Evolutionary conservation across 2,797 vertebrate species (phyloP), one percentile per base, ranked within the genome.

Genomic region (Caiman crocodilus): DNA sequence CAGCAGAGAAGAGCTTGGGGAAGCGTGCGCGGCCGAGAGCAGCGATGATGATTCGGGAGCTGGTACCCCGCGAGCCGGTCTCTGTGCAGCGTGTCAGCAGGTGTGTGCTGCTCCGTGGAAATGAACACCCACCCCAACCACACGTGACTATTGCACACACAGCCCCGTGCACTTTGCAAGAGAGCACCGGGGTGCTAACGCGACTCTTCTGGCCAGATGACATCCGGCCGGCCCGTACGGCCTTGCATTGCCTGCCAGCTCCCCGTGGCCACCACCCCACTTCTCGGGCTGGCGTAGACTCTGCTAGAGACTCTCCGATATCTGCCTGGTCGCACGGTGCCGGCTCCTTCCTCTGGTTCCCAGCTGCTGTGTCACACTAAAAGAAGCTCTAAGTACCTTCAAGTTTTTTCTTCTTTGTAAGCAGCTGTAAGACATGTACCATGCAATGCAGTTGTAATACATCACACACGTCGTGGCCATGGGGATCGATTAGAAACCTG

Each of bases 31-130:
- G 5, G 67, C 11, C 2, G 26, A 26, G 21, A 26, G 6, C 6
- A 42, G 76, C 10, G 21, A 58, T 2, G 56, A 1, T 5, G 58
- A 59, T 58, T 2, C 35, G 21, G 50, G 80, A n/a, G 77, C 50
- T 13, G 74, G 58, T 60, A 7, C 7, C 0, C 4, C 61, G 4
- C 80, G 84, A 20, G 1, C 4, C 28, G 0, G 0, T 18, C 42
- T 1, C 63, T 2, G 0, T 1, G 26, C 0, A 1, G 0, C 2
- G 20, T 1, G 2, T 25, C 0, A 16, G 73, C 61, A 7, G 5
- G 42, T 1, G 0, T 5, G 77, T 25, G 0, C 71, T 35, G 78
- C 76, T 1, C 12, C 7, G 28, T 50, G 35, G 69, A 42, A 42
- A 50, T 25, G 42, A 50, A 65, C 12, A 65, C n/a, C 14, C 42